These are phyloP conservation scores for Drosophila repleta DNA, from an alignment of 1,140 invertebrate genomes.

Conservation along the genomic window DNA sequence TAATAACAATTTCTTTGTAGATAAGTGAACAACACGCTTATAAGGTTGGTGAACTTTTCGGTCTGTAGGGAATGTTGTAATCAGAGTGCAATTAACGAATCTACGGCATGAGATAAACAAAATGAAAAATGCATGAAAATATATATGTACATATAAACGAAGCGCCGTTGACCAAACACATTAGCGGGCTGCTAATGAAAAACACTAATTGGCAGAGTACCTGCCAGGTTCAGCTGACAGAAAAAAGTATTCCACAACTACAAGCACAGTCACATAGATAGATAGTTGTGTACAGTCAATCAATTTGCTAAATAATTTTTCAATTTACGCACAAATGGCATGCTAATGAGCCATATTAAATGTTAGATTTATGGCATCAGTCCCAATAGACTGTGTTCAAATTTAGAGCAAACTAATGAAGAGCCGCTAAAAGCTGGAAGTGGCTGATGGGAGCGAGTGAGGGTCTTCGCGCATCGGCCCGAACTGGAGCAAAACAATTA, in stretches of 20 bases:
- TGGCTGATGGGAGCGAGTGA: background rate
- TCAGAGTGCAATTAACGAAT: conserved; percentile 48
- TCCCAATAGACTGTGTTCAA: conserved; percentile 14
- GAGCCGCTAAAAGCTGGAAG: conserved; percentile 33
- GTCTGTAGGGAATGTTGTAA: conserved; percentile 28
- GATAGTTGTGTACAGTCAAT: conserved; percentile 1
- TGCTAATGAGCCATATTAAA: conserved; percentile 44
- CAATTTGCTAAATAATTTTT: conserved; percentile 45
- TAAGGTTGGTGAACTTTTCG: conserved; percentile 32
- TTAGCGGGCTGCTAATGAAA: conserved; percentile 66
- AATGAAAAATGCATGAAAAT: conserved; percentile 15
- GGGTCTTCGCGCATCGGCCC: background rate
- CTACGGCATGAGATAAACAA: conserved; percentile 1
- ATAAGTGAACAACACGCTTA: background rate
- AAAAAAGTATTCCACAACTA: conserved; percentile 35
- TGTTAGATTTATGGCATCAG: conserved; percentile 17
- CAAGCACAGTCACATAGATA: background rate
- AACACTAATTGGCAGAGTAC: conserved; percentile 34
- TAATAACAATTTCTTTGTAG: background rate
- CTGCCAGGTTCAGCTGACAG: background rate
- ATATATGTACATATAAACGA: conserved; percentile 10
- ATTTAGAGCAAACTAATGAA: conserved; percentile 54
- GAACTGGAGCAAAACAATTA: conserved; percentile 72
- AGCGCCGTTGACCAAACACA: conserved; percentile 48
- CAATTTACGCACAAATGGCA: conserved; percentile 46